Evolutionary conservation across 2,113 vertebrate species (phyloP).

Genomic region (Heterotis niloticus): DNA sequence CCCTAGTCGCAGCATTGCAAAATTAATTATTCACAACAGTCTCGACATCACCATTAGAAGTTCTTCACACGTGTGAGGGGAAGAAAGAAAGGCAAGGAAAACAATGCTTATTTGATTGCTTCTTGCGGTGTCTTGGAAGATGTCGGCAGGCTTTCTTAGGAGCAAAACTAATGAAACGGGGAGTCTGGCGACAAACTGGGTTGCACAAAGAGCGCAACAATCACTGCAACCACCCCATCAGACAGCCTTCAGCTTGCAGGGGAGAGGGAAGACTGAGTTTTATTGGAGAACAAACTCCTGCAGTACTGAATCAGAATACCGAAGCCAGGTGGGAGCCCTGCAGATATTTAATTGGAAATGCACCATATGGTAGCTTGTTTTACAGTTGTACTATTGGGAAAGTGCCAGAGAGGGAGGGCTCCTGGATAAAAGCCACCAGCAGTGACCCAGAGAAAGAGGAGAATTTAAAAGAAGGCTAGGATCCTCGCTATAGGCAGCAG

Average conservation of each 20-base stretch:
- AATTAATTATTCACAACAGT: too few relatives aligned
- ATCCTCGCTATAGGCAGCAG: not conserved
- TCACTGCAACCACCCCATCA: not conserved
- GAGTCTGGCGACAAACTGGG: not conserved
- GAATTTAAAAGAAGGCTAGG: not conserved
- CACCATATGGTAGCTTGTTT: slow-evolving; percentile 18
- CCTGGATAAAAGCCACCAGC: not conserved
- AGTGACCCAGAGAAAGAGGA: not conserved
- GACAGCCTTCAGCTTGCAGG: not conserved
- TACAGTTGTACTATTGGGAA: not conserved
- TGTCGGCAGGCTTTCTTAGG: too few relatives aligned
- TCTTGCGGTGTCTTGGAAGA: too few relatives aligned
- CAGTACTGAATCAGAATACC: not conserved
- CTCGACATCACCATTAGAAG: too few relatives aligned
- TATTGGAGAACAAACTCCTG: slow-evolving; percentile 4
- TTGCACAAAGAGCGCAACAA: not conserved
- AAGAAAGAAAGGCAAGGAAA: too few relatives aligned
- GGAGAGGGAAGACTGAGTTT: not conserved
- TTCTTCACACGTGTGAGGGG: too few relatives aligned
- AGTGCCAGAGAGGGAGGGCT: not conserved
- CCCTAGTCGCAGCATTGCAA: too few relatives aligned
- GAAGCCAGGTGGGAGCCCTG: not conserved
- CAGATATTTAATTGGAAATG: slow-evolving; percentile 9
- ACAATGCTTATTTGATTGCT: too few relatives aligned
- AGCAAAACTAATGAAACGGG: too few relatives aligned